Conservation (phyloP, 1,140 invertebrate genomes). For the Cyphomyrmex costatus region DNA sequence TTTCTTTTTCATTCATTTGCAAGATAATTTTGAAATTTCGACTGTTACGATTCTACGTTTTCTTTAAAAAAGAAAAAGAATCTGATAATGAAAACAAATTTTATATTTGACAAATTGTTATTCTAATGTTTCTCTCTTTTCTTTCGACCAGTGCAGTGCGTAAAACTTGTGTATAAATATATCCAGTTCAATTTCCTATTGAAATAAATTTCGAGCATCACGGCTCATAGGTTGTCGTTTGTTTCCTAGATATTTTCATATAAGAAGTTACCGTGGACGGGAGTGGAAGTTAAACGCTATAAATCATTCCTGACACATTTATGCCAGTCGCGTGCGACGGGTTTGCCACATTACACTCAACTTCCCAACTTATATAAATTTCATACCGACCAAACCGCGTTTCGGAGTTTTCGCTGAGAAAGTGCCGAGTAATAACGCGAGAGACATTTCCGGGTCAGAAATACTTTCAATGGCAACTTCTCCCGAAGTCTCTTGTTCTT, state of each 20-base stretch:
- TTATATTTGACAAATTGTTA: background rate
- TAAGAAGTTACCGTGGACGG: constrained; percentile 12
- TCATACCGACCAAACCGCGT: constrained; percentile 67
- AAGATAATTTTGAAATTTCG: background rate
- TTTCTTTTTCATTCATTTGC: background rate
- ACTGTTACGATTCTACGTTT: background rate
- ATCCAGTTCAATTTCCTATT: background rate
- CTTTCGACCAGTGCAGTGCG: background rate
- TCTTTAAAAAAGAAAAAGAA: background rate
- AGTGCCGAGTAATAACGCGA: constrained; percentile 59
- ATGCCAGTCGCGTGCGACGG: constrained; percentile 78
- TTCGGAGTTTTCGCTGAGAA: constrained; percentile 46
- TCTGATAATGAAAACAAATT: background rate
- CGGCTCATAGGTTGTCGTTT: constrained; percentile 28
- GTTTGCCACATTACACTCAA: constrained; percentile 81
- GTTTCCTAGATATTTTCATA: constrained; percentile 18
- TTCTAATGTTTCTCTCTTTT: background rate
- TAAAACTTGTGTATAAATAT: too few relatives aligned
- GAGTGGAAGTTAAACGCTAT: constrained; percentile 73
- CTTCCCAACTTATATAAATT: constrained; percentile 82
- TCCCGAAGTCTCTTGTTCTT: constrained; percentile 14
- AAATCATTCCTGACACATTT: constrained; percentile 80
- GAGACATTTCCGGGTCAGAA: constrained; percentile 64
- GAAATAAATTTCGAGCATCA: constrained; percentile 28
- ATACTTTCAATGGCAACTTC: background rate